A percentile compares a stretch with the other conserved stretches of the same genome.
Evolutionary conservation across 2,888 invertebrate genomes (phyloP).

Genomic region (Eupithecia tripunctaria): DNA sequence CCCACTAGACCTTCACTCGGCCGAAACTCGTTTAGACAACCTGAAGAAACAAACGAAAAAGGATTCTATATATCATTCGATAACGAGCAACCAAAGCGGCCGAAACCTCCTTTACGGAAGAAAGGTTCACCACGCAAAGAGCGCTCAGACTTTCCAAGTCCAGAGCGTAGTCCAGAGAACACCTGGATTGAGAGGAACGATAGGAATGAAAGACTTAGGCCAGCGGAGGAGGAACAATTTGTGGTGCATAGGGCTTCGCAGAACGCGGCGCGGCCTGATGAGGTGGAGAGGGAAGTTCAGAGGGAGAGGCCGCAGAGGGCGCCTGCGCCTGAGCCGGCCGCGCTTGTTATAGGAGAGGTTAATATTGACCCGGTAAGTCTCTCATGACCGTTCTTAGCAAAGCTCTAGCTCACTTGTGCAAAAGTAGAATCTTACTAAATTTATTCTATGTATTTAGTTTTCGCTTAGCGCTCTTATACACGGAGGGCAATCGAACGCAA

Average conservation of each 20-base stretch:
- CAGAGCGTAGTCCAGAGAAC: constrained; percentile 66
- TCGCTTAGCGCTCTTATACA: too few relatives aligned
- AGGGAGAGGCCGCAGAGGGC: constrained; percentile 56
- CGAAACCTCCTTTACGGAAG: constrained; percentile 94
- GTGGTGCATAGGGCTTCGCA: constrained; percentile 55
- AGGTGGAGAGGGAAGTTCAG: constrained; percentile 56
- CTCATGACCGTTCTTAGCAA: too few relatives aligned
- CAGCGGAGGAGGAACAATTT: constrained; percentile 56
- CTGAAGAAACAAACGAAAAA: constrained; percentile 86
- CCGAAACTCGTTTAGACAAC: constrained; percentile 88
- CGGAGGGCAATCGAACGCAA: too few relatives aligned
- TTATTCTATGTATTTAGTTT: too few relatives aligned
- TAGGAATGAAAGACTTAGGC: constrained; percentile 44
- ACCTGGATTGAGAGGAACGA: constrained; percentile 57
- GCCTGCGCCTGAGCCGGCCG: constrained; percentile 66
- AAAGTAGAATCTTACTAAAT: too few relatives aligned
- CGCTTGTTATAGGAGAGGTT: constrained; percentile 74
- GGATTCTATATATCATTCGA: constrained; percentile 98
- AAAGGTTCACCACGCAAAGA: constrained; percentile 92
- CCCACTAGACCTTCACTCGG: constrained; percentile 91
- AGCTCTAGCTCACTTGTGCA: too few relatives aligned
- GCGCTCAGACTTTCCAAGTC: constrained; percentile 61
- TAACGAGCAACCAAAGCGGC: constrained; percentile 93
- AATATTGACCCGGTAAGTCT: constrained; percentile 73
- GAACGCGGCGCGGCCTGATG: constrained; percentile 45